Base-by-base conservation (phyloP, 1,140 invertebrate species). In the Matsumurasca onukii region DNA sequence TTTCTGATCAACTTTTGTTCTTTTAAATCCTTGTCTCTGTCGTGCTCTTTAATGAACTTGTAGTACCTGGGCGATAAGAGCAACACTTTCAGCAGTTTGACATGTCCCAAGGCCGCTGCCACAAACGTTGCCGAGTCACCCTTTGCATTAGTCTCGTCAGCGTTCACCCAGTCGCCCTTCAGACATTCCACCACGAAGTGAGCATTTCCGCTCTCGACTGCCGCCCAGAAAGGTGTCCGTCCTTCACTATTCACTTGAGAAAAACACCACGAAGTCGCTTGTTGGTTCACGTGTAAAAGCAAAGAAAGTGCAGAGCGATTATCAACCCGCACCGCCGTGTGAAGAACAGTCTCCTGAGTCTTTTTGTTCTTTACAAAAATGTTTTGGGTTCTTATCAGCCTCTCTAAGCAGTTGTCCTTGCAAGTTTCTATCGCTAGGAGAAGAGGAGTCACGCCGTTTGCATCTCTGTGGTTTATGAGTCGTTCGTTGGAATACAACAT, bases 161-260 rank as follows among this genome's bases (percentile, higher is more conserved):
- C 24, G 5, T 63, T 24, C 1, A 30, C 17, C 27, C 59, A 63
- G 1, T 20, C 27, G 15, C 9, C 1, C 13, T 20, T 31, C 29
- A 3, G 20, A 20, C 20, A 3, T 3, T 29, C 29, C n/a, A 17
- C 30, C n/a, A 63, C n/a, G 17, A 29, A 30, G 17, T 31, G 31
- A 25, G 29, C 27, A 31, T 63, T 63, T 1, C 22, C 30, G 22
- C 27, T 31, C 39, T 63, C 59, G n/a, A 63, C 31, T 3, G 59
- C 59, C 30, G 27, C 12, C 59, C 59, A 63, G 17, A 63, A 63
- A 9, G 59, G 59, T n/a, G 59, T 63, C 24, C 39, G 25, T 17
- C 59, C 59, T n/a, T 31, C 30, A 31, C 24, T 31, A 17, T 31
- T 31, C 39, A n/a, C 39, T 29, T 63, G 27, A 20, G 29, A 13